phyloP scores from a whole-genome alignment of 2,888 invertebrate genomes.

The Dione vanillae region DNA sequence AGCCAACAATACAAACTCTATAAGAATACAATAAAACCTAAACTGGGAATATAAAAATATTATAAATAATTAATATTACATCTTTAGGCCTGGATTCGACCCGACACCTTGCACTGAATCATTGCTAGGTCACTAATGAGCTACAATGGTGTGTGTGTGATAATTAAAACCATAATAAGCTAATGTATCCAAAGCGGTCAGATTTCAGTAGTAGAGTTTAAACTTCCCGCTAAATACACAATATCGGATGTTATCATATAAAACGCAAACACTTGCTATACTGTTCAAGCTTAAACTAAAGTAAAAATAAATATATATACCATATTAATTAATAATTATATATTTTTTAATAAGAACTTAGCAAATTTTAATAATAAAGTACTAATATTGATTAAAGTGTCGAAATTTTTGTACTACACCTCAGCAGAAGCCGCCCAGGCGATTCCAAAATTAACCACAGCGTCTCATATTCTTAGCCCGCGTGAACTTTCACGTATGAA shows the following conservation, averaged over 20 bases:
- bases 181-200: neutral
- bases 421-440: slow-evolving; percentile 65
- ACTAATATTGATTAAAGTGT: slow-evolving; percentile 53
- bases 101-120: neutral
- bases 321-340: neutral
- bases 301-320: neutral
- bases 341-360: slow-evolving; percentile 4
- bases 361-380: slow-evolving; percentile 39
- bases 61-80: too few species aligned
- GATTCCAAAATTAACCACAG: slow-evolving; percentile 81
- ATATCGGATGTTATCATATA: slow-evolving; percentile 16
- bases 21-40: too few species aligned
- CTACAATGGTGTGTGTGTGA: neutral
- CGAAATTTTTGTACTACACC: slow-evolving; percentile 59
- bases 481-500: slow-evolving; percentile 65
- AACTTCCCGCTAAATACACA: slow-evolving; percentile 28
- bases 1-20: too few species aligned
- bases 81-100: too few species aligned
- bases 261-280: neutral
- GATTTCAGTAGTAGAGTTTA: neutral
- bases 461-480: slow-evolving; percentile 68
- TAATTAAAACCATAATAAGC: neutral
- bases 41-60: too few species aligned
- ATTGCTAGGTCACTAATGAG: neutral
- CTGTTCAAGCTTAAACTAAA: neutral